These are phyloP conservation scores for Pentamera pediparva DNA, from an alignment of 53 echinoderm and acorn worm species.

Conservation along the genomic window DNA sequence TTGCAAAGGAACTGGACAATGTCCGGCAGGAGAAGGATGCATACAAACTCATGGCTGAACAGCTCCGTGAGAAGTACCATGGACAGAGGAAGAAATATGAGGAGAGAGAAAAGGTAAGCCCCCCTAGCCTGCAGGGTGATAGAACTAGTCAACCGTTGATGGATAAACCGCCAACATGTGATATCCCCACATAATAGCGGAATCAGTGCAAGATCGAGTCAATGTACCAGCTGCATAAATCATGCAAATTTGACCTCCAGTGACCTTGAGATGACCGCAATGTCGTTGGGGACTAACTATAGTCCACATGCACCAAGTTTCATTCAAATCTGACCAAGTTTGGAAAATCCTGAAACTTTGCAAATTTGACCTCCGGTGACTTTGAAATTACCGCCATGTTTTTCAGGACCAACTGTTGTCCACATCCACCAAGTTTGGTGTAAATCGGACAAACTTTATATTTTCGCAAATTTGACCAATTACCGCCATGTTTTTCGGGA, in stretches of 20 bases:
- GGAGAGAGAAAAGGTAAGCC: slow-evolving; percentile 81
- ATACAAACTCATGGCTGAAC: slow-evolving; percentile 94
- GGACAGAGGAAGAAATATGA: slow-evolving; percentile 80
- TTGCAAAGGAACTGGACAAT: slow-evolving; percentile 91
- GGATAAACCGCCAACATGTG: not conserved
- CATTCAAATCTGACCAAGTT: too few species aligned
- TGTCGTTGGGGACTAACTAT: not conserved
- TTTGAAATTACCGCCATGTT: too few species aligned
- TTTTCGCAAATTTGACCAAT: too few species aligned
- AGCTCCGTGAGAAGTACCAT: slow-evolving; percentile 89
- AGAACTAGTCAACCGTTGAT: not conserved
- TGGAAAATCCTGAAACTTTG: too few species aligned
- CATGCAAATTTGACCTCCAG: not conserved
- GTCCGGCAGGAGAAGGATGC: slow-evolving; percentile 92
- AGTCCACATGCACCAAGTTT: too few species aligned
- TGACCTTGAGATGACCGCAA: too few species aligned
- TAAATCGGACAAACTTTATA: too few species aligned
- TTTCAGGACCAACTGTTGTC: too few species aligned
- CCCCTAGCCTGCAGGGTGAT: not conserved
- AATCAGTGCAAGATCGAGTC: not conserved
- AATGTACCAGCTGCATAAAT: not conserved
- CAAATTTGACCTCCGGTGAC: too few species aligned
- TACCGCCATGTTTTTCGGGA: too few species aligned
- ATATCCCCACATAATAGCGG: not conserved
- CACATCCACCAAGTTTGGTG: too few species aligned